Percentiles rank a stretch among this genome's conserved stretches.
These are phyloP conservation scores for Epinotia brunnichana DNA, from an alignment of 2,888 invertebrate genomes.

Conservation along the genomic window DNA sequence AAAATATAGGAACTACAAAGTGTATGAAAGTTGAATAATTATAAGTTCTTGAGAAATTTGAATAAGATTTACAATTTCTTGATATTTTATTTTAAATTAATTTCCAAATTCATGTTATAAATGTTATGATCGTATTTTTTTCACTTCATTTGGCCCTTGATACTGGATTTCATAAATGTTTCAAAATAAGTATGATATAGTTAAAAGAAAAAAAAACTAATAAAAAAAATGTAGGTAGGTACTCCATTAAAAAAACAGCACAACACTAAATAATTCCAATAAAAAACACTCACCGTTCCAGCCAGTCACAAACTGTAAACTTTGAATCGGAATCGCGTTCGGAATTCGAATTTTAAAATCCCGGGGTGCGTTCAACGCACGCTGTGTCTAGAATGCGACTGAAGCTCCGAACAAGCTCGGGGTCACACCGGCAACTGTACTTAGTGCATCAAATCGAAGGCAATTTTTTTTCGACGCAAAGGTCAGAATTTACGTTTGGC, in stretches of 20 bases:
- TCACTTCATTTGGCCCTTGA: too few relatives aligned
- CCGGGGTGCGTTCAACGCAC: slow-evolving; percentile 19
- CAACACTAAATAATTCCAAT: background rate
- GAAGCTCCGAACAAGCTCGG: slow-evolving; percentile 6
- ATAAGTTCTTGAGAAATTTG: too few relatives aligned
- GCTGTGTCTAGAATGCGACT: background rate
- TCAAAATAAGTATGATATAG: too few relatives aligned
- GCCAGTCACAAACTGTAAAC: slow-evolving; percentile 2
- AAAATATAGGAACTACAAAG: too few relatives aligned
- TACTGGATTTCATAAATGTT: too few relatives aligned
- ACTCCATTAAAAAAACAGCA: background rate
- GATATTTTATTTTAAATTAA: too few relatives aligned
- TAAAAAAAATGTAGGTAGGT: too few relatives aligned
- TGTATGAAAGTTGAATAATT: too few relatives aligned
- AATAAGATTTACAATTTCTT: too few relatives aligned
- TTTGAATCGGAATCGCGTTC: background rate
- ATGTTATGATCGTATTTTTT: too few relatives aligned
- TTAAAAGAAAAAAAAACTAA: too few relatives aligned
- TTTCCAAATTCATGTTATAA: too few relatives aligned
- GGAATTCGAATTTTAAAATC: background rate
- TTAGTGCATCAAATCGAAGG: slow-evolving; percentile 32
- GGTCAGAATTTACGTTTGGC: slow-evolving; percentile 15
- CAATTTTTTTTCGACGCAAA: slow-evolving; percentile 29
- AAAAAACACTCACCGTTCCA: slow-evolving; percentile 28
- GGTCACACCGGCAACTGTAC: slow-evolving; percentile 22